phyloP scores from a whole-genome alignment of 2,797 vertebrate genomes.

The Ctenochaetus hawaiiensis region DNA sequence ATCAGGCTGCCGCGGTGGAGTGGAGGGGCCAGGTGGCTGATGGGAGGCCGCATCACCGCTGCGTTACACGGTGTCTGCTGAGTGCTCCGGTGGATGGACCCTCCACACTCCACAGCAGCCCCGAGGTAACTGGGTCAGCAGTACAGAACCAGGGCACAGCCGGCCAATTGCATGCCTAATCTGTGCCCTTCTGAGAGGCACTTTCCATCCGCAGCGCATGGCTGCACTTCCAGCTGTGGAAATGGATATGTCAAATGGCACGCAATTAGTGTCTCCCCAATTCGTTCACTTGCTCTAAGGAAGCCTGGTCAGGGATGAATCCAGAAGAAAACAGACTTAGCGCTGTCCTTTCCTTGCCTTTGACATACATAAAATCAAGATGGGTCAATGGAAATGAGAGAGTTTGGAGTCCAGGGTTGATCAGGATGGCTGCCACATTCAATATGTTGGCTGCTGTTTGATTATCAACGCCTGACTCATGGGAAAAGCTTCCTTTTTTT shows the following conservation, averaged over 20 bases:
- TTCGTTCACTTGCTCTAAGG: conserved; percentile 62
- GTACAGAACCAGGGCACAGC: conserved; percentile 71
- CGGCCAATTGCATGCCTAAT: conserved; percentile 76
- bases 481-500: not conserved
- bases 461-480: conserved; percentile 37
- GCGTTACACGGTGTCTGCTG: conserved; percentile 31
- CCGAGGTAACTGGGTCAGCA: conserved; percentile 77
- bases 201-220: conserved; percentile 65
- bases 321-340: conserved; percentile 39
- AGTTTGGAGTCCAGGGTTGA: conserved; percentile 17
- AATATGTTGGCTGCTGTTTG: conserved; percentile 28
- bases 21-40: conserved; percentile 62
- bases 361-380: conserved; percentile 50
- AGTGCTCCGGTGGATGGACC: conserved; percentile 52
- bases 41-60: conserved; percentile 33
- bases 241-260: conserved; percentile 78
- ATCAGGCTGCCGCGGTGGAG: conserved; percentile 53
- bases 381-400: not conserved
- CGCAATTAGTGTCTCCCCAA: conserved; percentile 75
- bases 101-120: conserved; percentile 46
- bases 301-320: conserved; percentile 54
- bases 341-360: conserved; percentile 65
- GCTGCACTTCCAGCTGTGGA: conserved; percentile 79
- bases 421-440: conserved; percentile 20
- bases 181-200: conserved; percentile 75